Evolutionary conservation across 2,888 invertebrate genomes (phyloP), one percentile per base, ranked within the genome.

Genomic region (Phragmatobia fuliginosa): DNA sequence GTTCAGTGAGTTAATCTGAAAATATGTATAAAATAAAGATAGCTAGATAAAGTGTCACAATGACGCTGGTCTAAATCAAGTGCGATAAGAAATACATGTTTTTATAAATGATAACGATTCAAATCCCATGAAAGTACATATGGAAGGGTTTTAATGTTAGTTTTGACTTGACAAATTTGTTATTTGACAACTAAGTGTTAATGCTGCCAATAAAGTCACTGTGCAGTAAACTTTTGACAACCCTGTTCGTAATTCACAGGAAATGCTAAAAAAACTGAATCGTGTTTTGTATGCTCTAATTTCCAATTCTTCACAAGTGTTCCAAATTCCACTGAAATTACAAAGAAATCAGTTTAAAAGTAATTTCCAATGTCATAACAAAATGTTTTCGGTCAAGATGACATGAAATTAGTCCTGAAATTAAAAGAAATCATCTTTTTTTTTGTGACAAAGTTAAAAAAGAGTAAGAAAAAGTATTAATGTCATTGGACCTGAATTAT

Each of bases 21-120:
- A 58, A 38, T 45, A 41, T 25, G 36, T 61, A 49, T 60, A n/a
- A 28, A 66, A 66, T 31, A 65, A n/a, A 69, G 59, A 64, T 69
- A 69, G n/a, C 61, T 49, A n/a, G 62, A 49, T 21, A n/a, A 49
- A 45, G 28, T 64, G 28, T 38, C 25, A 70, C 33, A 66, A 66
- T 66, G 36, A 65, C 31, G 61, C 56, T 56, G 25, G 62, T 38
- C 38, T 62, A 41, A 68, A 62, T 62, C 61, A 61, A 49, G 36
- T 52, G 32, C 60, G 66, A 66, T 66, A 66, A 59, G 45, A 33
- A 60, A 45, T 67, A 31, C n/a, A 31, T 32, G 49, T 61, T 49
- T 36, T 61, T 49, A 33, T 59, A 28, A 41, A 61, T 25, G 33
- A 66, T 60, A 56, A 36, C 36, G 18, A 36, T 56, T 36, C 36